phyloP scores from a whole-genome alignment of 2,888 invertebrate species.

The Pinctada fucata region DNA sequence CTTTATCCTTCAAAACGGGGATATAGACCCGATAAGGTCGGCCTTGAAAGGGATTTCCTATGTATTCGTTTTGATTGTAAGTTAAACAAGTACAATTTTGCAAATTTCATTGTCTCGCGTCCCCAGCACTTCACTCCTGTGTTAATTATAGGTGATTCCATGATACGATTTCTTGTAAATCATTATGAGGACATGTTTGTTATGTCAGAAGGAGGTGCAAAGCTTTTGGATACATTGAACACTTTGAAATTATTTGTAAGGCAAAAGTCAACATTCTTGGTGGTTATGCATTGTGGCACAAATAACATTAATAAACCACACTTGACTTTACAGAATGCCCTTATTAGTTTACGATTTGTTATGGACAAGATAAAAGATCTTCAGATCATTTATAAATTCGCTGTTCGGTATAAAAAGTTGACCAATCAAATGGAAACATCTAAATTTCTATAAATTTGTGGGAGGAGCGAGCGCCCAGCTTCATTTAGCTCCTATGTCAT shows the following conservation, averaged over 20 bases:
- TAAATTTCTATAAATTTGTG: too few species aligned
- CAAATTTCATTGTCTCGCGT: not conserved
- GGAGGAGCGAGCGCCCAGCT: too few species aligned
- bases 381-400: not conserved
- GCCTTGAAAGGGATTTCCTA: not conserved
- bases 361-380: not conserved
- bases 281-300: slow-evolving; percentile 8
- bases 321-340: not conserved
- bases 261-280: not conserved
- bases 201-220: not conserved
- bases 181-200: not conserved
- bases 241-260: slow-evolving; percentile 4
- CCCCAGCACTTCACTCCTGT: not conserved
- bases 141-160: not conserved
- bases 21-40: not conserved
- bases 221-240: not conserved
- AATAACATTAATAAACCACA: not conserved
- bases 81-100: not conserved
- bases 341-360: not conserved
- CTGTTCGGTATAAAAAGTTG: too few species aligned
- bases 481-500: too few species aligned
- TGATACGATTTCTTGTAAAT: not conserved
- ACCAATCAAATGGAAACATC: too few species aligned
- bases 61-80: not conserved
- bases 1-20: not conserved